Percentiles rank a stretch among this genome's conserved stretches.
Evolutionary conservation across 2,797 vertebrate genomes (phyloP).

Genomic region (Cyclura pinguis): DNA sequence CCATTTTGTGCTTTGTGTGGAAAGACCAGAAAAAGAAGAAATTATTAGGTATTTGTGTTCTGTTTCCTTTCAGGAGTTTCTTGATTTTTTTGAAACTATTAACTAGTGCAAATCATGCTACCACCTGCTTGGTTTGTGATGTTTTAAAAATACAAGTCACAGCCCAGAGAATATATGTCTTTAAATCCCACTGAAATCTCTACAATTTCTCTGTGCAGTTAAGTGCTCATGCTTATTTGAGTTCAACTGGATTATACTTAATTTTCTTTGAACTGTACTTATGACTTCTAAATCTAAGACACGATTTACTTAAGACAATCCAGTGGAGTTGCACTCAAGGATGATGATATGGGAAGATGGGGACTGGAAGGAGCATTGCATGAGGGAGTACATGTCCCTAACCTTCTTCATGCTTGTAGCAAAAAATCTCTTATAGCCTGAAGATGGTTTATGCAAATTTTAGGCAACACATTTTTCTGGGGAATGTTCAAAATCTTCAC

Average conservation of each 20-base stretch:
- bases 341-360: neutral
- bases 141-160: neutral
- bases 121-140: neutral
- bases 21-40: neutral
- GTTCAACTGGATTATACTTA: conserved; percentile 16
- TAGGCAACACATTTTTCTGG: neutral
- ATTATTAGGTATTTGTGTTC: neutral
- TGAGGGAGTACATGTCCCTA: neutral
- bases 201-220: neutral
- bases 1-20: neutral
- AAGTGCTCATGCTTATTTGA: neutral
- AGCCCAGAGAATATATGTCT: neutral
- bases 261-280: neutral
- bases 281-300: neutral
- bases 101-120: neutral
- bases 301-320: conserved; percentile 1
- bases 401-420: neutral
- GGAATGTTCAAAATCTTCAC: neutral
- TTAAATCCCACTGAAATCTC: conserved; percentile 14
- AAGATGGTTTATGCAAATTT: neutral
- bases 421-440: neutral
- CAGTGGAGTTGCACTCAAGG: neutral
- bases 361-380: neutral
- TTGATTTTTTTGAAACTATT: neutral
- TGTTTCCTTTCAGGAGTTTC: neutral